Evolutionary conservation across 2,113 vertebrate genomes (phyloP).

Genomic region (Labrus mixtus): DNA sequence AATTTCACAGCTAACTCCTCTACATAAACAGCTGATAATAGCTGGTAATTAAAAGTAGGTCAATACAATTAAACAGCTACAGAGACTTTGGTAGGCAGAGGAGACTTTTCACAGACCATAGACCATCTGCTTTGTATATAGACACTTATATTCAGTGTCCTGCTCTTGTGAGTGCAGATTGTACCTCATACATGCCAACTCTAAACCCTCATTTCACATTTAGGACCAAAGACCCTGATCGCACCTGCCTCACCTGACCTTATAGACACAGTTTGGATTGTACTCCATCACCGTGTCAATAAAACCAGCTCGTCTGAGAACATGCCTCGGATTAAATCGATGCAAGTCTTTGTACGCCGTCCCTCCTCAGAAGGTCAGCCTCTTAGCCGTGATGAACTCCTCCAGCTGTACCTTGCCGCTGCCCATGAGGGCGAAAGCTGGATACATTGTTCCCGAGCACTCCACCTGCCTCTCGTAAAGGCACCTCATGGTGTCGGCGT

Average conservation of each 20-base stretch:
- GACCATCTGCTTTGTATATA: slow-evolving; percentile 33
- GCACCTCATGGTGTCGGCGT: slow-evolving; percentile 91
- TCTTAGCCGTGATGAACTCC: slow-evolving; percentile 85
- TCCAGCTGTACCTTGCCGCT: slow-evolving; percentile 90
- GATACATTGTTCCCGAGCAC: slow-evolving; percentile 94
- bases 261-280: slow-evolving; percentile 8
- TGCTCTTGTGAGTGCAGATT: slow-evolving; percentile 2
- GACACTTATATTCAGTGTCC: slow-evolving; percentile 23
- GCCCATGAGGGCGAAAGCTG: slow-evolving; percentile 95
- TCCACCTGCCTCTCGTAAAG: slow-evolving; percentile 94
- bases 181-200: slow-evolving; percentile 40
- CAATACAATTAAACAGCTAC: slow-evolving; percentile 37
- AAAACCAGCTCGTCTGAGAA: slow-evolving; percentile 41
- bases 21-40: slow-evolving; percentile 35
- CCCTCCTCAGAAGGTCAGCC: slow-evolving; percentile 79
- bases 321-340: slow-evolving; percentile 30
- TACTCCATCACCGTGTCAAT: slow-evolving; percentile 47
- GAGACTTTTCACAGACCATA: slow-evolving; percentile 40
- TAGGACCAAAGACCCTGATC: slow-evolving; percentile 9
- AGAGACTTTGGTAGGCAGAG: slow-evolving; percentile 74
- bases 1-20: slow-evolving; percentile 22
- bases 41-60: slow-evolving; percentile 57
- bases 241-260: slow-evolving; percentile 32
- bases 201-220: slow-evolving; percentile 34
- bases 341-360: not conserved